Conservation (phyloP, 2,888 invertebrate genomes). For the Pachycephus smyrnensis region DNA sequence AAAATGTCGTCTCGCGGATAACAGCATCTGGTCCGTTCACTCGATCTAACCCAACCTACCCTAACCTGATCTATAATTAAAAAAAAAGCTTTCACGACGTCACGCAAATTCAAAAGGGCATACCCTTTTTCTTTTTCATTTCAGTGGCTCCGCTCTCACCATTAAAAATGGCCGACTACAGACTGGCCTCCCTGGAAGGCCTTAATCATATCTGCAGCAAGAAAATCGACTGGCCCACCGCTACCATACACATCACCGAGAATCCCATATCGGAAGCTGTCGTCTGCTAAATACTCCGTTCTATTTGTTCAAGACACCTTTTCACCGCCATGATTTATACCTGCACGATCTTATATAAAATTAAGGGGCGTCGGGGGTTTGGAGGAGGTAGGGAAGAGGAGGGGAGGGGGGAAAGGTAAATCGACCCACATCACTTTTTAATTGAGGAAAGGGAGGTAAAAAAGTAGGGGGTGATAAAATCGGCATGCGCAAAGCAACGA, state of each 20-base stretch:
- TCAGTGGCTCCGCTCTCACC: constrained; percentile 81
- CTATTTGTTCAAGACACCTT: constrained; percentile 10
- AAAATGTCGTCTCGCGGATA: neutral
- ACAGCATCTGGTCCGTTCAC: neutral
- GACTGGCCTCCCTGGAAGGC: constrained; percentile 73
- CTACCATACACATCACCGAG: constrained; percentile 82
- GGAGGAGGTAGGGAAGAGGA: too few species aligned
- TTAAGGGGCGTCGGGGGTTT: neutral
- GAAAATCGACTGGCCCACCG: constrained; percentile 70
- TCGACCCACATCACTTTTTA: neutral
- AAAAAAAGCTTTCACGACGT: neutral
- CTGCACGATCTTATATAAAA: neutral
- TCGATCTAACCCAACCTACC: too few species aligned
- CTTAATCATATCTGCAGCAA: constrained; percentile 67
- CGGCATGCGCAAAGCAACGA: neutral
- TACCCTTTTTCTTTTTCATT: constrained; percentile 41
- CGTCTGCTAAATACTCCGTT: constrained; percentile 72
- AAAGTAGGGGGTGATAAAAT: neutral
- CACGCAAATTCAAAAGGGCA: neutral
- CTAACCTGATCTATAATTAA: neutral
- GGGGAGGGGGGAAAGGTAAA: too few species aligned
- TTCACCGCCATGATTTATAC: constrained; percentile 37
- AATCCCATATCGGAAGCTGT: constrained; percentile 83
- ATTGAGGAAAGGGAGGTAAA: neutral
- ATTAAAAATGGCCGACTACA: constrained; percentile 76